These are phyloP conservation scores for Rhinolophus ferrumequinum DNA, from an alignment of 2,113 vertebrate genomes.

Conservation along the genomic window DNA sequence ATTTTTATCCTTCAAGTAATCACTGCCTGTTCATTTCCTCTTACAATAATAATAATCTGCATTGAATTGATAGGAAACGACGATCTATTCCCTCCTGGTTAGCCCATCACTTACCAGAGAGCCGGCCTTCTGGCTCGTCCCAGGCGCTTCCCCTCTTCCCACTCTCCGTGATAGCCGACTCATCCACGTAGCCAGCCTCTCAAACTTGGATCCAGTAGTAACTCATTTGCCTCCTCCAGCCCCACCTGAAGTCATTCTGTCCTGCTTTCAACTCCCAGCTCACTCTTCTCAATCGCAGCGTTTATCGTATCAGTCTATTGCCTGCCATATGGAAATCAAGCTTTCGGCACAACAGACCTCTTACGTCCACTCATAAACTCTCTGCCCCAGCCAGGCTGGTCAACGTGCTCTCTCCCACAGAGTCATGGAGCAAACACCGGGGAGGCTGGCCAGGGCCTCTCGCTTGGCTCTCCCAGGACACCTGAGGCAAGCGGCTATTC, in stretches of 20 bases:
- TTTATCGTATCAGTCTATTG: fast-evolving
- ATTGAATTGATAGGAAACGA: too few species aligned
- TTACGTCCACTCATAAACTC: too few species aligned
- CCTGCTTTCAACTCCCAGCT: not conserved
- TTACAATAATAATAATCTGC: not conserved
- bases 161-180: fast-evolving
- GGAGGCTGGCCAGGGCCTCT: fast-evolving
- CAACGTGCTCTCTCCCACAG: fast-evolving
- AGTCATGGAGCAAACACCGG: fast-evolving
- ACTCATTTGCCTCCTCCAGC: not conserved
- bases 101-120: fast-evolving
- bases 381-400: not conserved
- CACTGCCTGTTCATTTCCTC: not conserved
- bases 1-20: not conserved
- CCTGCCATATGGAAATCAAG: not conserved
- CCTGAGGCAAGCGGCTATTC: not conserved
- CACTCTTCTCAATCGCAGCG: fast-evolving
- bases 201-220: not conserved
- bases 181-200: not conserved
- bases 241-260: not conserved
- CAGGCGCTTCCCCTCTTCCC: fast-evolving
- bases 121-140: not conserved
- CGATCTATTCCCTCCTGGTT: not conserved
- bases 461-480: fast-evolving
- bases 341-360: not conserved